Base-by-base conservation (phyloP, 2,113 vertebrate species). In the Aplodontia rufa region DNA sequence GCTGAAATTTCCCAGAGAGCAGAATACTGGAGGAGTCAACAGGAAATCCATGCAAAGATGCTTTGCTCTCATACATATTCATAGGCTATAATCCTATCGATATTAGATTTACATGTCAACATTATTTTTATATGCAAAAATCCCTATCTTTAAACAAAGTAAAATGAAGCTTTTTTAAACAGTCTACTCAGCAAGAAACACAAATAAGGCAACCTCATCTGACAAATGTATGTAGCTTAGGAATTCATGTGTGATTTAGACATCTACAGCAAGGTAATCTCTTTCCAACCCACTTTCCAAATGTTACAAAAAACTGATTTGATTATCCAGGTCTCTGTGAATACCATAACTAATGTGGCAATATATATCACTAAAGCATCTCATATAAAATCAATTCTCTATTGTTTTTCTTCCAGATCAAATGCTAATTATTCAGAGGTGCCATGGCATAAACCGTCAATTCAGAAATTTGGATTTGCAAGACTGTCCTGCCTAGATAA, bases 1-100 rank as follows among this genome's bases (percentile, higher is more conserved):
- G 35, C 85, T 96, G 90, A 94, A 98, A 96, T 97, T 87, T 96
- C 95, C 92, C 96, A 95, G 58, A 96, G 95, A 93, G 82, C 3
- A 60, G 68, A 97, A 53, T 47, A 32, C 64, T 97, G 87, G 71
- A 93, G 82, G 75, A 97, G 92, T 94, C 94, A 97, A 96, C 75
- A 95, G 91, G 81, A 97, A 94, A 94, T 94, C 90, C 93, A 94
- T n/a, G 83, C 19, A 68, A 93, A 75, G 78, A 8, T 90, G 28
- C 10, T 68, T 71, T 24, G 26, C 87, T 37, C 7, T 66, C 84
- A 96, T 95, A 93, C 93, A 96, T 93, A 97, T 95, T 97, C 91
- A 97, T 89, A 76, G 62, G 35, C 76, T 90, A 89, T 72, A 69
- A 85, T 83, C 72, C n/a, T 89, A 84, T 68, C 30, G 26, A 96